These are phyloP conservation scores for Tolmerus cingulatus DNA, from an alignment of 2,888 invertebrate species.

Conservation along the genomic window DNA sequence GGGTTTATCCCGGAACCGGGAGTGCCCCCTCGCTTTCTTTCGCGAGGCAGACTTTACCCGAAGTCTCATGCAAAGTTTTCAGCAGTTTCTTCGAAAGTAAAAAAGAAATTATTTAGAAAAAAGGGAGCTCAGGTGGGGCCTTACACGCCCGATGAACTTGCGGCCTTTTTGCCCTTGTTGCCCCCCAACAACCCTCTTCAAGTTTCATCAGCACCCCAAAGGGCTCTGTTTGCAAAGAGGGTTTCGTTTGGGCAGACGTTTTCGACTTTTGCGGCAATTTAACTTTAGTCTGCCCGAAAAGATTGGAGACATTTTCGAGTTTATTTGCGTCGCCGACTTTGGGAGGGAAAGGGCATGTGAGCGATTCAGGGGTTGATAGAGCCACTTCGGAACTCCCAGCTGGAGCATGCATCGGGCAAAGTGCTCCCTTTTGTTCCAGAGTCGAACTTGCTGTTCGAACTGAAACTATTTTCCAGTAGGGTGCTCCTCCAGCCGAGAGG, in stretches of 20 bases:
- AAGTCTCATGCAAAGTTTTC: background rate
- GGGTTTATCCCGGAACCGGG: background rate
- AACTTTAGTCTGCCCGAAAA: background rate
- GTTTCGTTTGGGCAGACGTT: background rate
- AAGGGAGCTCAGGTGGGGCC: background rate
- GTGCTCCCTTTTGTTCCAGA: background rate
- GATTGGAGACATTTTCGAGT: slow-evolving; percentile 27
- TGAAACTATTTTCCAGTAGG: background rate
- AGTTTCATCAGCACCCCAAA: background rate
- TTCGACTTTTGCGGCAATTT: slow-evolving; percentile 13
- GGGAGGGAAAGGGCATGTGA: background rate
- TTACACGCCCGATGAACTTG: background rate
- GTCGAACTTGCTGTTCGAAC: background rate
- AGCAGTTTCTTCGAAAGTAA: background rate
- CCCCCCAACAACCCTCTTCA: background rate
- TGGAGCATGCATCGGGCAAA: background rate
- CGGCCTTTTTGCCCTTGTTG: background rate
- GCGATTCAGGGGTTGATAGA: background rate
- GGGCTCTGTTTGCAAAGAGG: background rate
- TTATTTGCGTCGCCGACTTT: background rate
- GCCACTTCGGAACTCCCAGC: background rate
- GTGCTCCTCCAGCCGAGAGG: background rate
- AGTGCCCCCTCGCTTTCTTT: background rate
- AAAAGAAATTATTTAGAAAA: background rate
- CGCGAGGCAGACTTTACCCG: background rate